These are phyloP conservation scores for Cremastinae sp. DNA, from an alignment of 2,888 invertebrate species.

Conservation along the genomic window DNA sequence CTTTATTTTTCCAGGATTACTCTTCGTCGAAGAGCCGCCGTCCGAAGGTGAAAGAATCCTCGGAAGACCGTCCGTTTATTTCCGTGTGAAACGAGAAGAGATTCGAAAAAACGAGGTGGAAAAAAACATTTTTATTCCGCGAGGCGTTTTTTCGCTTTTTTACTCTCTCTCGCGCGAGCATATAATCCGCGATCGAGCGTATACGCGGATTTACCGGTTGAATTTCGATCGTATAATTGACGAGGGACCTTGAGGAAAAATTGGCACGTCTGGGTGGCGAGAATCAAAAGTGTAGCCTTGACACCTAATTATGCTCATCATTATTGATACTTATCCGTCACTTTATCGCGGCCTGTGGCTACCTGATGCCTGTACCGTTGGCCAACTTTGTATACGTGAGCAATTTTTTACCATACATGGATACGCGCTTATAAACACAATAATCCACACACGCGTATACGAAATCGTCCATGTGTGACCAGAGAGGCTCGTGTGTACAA, in stretches of 20 bases:
- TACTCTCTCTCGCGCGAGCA: background rate
- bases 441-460: background rate
- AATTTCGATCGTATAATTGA: slow-evolving; percentile 37
- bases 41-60: slow-evolving; percentile 32
- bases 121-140: slow-evolving; percentile 12
- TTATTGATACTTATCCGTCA: slow-evolving; percentile 61
- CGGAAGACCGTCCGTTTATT: slow-evolving; percentile 52
- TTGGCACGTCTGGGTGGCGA: slow-evolving; percentile 54
- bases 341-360: slow-evolving; percentile 53
- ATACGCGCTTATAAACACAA: background rate
- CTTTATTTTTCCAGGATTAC: too few relatives aligned
- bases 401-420: slow-evolving; percentile 22
- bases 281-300: slow-evolving; percentile 55
- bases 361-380: slow-evolving; percentile 44
- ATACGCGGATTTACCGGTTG: background rate
- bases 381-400: slow-evolving; percentile 42
- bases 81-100: slow-evolving; percentile 18
- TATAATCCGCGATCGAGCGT: slow-evolving; percentile 21
- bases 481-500: slow-evolving; percentile 33
- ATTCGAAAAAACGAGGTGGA: background rate
- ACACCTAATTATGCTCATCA: slow-evolving; percentile 61
- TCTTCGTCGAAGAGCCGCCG: slow-evolving; percentile 42
- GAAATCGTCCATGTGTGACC: background rate
- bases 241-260: slow-evolving; percentile 50
- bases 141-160: background rate